These are phyloP conservation scores for Stegodyphus mimosarum DNA, from an alignment of 1,140 invertebrate genomes.

Conservation along the genomic window DNA sequence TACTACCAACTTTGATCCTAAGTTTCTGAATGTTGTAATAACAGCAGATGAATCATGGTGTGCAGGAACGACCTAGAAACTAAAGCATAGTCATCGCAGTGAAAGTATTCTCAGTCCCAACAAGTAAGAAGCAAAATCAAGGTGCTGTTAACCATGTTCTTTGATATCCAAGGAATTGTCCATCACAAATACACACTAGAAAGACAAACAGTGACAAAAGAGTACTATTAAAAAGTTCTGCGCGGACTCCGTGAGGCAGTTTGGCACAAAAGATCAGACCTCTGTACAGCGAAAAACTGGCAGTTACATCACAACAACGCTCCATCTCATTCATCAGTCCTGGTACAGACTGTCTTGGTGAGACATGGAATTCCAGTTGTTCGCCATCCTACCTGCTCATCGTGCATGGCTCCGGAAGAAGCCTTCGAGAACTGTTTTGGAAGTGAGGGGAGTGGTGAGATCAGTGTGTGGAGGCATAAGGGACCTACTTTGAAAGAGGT, in stretches of 20 bases:
- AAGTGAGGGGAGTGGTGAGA: not conserved
- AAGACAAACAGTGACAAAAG: constrained; percentile 56
- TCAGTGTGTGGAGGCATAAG: not conserved
- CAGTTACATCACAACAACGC: constrained; percentile 66
- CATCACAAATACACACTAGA: constrained; percentile 57
- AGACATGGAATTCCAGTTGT: constrained; percentile 6
- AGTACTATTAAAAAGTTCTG: constrained; percentile 57
- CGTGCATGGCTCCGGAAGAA: not conserved
- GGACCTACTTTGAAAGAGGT: not conserved
- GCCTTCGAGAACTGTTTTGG: not conserved
- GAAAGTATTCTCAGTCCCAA: not conserved
- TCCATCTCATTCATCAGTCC: constrained; percentile 16
- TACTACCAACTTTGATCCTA: constrained; percentile 9
- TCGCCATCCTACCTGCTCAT: not conserved
- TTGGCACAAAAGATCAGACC: constrained; percentile 57
- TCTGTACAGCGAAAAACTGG: constrained; percentile 60
- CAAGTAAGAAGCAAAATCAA: constrained; percentile 6
- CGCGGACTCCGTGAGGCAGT: constrained; percentile 58
- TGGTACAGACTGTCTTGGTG: constrained; percentile 8
- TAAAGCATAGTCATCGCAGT: constrained; percentile 1
- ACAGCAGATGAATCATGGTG: not conserved
- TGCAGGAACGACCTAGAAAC: not conserved
- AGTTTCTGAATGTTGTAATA: not conserved
- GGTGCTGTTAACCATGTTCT: constrained; percentile 50
- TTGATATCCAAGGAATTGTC: constrained; percentile 41